Evolutionary conservation across 2,797 vertebrate genomes (phyloP).

Genomic region (Syncerus caffer): DNA sequence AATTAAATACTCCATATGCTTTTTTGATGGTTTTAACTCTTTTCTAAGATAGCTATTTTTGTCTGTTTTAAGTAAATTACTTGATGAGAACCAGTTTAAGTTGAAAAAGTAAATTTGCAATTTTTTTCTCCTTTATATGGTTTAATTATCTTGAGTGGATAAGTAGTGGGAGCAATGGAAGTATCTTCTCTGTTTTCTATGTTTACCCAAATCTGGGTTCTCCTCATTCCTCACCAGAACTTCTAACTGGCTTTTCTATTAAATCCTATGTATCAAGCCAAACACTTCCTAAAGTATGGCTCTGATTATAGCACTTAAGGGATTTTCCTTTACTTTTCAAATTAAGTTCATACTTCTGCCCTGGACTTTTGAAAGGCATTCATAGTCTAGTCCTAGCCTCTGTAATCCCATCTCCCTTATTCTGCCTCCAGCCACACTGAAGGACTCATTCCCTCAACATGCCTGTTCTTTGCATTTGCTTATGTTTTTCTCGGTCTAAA

Average conservation of each 20-base stretch:
- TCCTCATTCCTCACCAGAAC: background rate
- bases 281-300: background rate
- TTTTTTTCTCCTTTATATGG: background rate
- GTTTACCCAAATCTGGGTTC: background rate
- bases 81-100: background rate
- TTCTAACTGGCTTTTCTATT: background rate
- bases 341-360: background rate
- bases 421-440: background rate
- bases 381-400: background rate
- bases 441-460: background rate
- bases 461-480: background rate
- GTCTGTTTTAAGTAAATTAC: conserved; percentile 10
- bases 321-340: conserved; percentile 34
- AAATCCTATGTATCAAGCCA: background rate
- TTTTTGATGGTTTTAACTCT: conserved; percentile 27
- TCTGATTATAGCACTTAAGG: background rate
- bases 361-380: background rate
- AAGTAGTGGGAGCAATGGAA: background rate
- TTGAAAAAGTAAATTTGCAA: background rate
- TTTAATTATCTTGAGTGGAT: background rate
- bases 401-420: background rate
- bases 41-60: conserved; percentile 4
- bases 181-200: background rate
- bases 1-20: background rate
- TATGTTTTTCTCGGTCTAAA: background rate